Conservation (phyloP, 2,888 invertebrate genomes). For the Euphydryas editha region DNA sequence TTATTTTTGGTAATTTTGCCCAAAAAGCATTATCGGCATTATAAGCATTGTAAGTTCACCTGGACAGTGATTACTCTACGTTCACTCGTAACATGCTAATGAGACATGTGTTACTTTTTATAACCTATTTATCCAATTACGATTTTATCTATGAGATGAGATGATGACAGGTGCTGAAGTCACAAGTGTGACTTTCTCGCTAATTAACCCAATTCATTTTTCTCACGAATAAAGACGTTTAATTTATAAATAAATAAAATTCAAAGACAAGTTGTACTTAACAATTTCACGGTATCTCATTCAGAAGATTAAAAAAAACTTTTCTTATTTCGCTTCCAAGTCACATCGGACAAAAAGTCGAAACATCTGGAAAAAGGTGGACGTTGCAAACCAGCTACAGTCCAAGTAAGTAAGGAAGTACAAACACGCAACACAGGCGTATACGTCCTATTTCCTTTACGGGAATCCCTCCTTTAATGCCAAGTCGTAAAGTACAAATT, state of each 20-base stretch:
- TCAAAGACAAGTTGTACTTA: constrained; percentile 17
- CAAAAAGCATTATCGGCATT: no score
- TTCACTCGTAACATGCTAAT: no score
- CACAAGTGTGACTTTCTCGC: neutral
- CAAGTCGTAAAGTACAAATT: constrained; percentile 21
- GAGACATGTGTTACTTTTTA: no score
- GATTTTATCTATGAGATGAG: neutral
- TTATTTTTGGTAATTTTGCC: no score
- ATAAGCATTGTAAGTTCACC: no score
- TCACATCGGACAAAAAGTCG: constrained; percentile 40
- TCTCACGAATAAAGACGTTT: constrained; percentile 1
- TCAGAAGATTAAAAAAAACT: constrained; percentile 34
- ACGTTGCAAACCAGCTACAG: constrained; percentile 40
- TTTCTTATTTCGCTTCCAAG: constrained; percentile 39
- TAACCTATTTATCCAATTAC: neutral
- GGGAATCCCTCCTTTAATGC: constrained; percentile 14
- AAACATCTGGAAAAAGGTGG: constrained; percentile 44
- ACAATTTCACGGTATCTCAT: constrained; percentile 34
- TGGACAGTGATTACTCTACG: no score
- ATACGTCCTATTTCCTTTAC: constrained; percentile 4
- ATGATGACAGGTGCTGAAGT: neutral
- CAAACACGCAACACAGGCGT: constrained; percentile 19
- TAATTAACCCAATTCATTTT: constrained; percentile 11
- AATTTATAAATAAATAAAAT: neutral
- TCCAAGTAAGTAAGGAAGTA: constrained; percentile 22